Conservation (phyloP, 2,113 vertebrate genomes). For the Nicator chloris region DNA sequence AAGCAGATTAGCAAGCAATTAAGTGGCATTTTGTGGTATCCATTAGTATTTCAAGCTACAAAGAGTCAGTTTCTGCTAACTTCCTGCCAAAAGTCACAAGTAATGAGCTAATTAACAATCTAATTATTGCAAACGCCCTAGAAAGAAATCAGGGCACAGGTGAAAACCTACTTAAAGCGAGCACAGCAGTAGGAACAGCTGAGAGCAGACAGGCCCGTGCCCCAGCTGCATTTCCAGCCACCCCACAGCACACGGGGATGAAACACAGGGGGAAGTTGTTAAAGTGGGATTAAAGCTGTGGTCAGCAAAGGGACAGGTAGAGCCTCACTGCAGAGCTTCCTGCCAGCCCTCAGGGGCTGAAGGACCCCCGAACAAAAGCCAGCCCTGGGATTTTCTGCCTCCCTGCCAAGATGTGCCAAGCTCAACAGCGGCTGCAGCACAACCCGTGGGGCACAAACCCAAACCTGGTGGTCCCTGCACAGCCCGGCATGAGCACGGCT, state of each 20-base stretch:
- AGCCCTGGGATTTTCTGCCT: not conserved
- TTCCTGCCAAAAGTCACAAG: constrained; percentile 57
- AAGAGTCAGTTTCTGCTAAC: constrained; percentile 33
- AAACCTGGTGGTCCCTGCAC: rapidly evolving
- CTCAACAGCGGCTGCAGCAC: not conserved
- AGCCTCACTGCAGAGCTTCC: not conserved
- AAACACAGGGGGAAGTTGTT: not conserved
- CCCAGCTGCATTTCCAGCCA: not conserved
- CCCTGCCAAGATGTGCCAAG: not conserved
- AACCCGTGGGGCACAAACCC: not conserved
- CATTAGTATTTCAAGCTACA: constrained; percentile 33
- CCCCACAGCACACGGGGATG: not conserved
- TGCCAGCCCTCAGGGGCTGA: not conserved
- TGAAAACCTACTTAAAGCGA: constrained; percentile 49
- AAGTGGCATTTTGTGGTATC: constrained; percentile 21
- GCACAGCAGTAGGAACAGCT: not conserved
- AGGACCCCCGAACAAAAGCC: not conserved
- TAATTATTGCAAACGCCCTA: constrained; percentile 48
- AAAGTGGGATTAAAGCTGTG: not conserved
- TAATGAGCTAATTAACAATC: constrained; percentile 61
- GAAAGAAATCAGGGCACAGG: constrained; percentile 55
- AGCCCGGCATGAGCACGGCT: rapidly evolving
- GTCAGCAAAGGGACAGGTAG: not conserved
- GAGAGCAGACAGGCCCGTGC: not conserved
- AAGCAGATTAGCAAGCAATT: constrained; percentile 33